Percentiles rank a stretch among this genome's conserved stretches.
phyloP scores from a whole-genome alignment of 1,140 invertebrate species.

The Laupala kohalensis region DNA sequence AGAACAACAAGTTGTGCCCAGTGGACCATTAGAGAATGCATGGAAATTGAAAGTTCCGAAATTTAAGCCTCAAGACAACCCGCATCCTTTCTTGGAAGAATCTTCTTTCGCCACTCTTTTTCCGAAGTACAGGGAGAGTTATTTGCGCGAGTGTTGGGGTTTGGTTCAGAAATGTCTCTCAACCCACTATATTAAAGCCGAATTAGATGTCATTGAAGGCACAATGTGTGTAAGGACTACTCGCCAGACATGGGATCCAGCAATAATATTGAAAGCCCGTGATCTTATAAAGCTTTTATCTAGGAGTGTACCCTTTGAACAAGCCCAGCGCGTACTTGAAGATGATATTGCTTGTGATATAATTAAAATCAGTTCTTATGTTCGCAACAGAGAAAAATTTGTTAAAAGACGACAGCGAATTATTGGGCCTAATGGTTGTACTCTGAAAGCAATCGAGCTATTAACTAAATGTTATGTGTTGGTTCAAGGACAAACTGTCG shows the following conservation, averaged over 20 bases:
- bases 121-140: constrained; percentile 91
- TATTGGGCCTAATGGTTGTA: constrained; percentile 94
- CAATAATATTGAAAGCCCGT: constrained; percentile 82
- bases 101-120: constrained; percentile 71
- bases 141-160: constrained; percentile 92
- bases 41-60: constrained; percentile 81
- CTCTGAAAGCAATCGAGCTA: constrained; percentile 93
- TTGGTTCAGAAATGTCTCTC: constrained; percentile 75
- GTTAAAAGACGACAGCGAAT: constrained; percentile 87
- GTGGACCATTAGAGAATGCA: constrained; percentile 60
- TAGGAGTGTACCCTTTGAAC: constrained; percentile 92
- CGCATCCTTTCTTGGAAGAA: constrained; percentile 61
- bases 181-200: constrained; percentile 69
- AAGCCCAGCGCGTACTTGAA: constrained; percentile 69
- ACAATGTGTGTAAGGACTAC: constrained; percentile 92
- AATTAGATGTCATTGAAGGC: constrained; percentile 91
- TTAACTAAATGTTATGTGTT: constrained; percentile 96
- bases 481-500: constrained; percentile 96
- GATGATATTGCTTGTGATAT: constrained; percentile 92
- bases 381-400: constrained; percentile 89
- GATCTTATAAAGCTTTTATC: constrained; percentile 93
- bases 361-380: constrained; percentile 88
- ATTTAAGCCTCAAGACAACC: constrained; percentile 85
- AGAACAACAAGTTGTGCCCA: too few relatives aligned
- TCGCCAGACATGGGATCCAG: constrained; percentile 96